A percentile compares a stretch with the other conserved stretches of the same genome.
phyloP scores from a whole-genome alignment of 2,113 vertebrate species.

The Sterna hirundo region DNA sequence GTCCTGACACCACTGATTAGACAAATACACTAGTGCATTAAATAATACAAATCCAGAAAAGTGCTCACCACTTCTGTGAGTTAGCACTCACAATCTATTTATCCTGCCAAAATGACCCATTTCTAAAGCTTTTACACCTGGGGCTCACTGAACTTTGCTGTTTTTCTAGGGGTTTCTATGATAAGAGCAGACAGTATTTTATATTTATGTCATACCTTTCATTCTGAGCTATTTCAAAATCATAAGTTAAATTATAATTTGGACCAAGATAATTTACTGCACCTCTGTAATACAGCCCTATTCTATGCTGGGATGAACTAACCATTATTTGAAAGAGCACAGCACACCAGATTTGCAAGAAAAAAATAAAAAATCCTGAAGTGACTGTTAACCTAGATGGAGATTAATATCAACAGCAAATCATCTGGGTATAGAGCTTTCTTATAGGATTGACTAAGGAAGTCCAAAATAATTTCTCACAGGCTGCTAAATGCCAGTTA shows the following conservation, averaged over 20 bases:
- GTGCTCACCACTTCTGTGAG: background rate
- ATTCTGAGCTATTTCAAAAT: background rate
- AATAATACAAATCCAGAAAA: background rate
- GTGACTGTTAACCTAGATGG: background rate
- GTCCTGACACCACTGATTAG: background rate
- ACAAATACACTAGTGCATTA: background rate
- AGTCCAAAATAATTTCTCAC: constrained; percentile 2
- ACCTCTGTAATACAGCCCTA: background rate
- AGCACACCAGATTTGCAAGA: background rate
- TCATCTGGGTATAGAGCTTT: background rate
- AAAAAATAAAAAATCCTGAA: background rate
- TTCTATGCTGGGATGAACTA: background rate
- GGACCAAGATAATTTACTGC: background rate
- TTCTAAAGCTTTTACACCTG: background rate
- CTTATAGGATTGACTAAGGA: background rate
- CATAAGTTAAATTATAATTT: background rate
- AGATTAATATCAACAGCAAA: background rate
- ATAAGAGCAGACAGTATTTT: background rate
- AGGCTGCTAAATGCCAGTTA: constrained; percentile 19
- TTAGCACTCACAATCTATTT: background rate
- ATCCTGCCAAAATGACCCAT: background rate
- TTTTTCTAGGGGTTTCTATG: background rate
- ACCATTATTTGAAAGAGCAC: background rate
- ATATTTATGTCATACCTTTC: background rate
- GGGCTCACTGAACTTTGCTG: background rate